Base-by-base conservation (phyloP, 2,113 vertebrate genomes). In the Murina feae region DNA sequence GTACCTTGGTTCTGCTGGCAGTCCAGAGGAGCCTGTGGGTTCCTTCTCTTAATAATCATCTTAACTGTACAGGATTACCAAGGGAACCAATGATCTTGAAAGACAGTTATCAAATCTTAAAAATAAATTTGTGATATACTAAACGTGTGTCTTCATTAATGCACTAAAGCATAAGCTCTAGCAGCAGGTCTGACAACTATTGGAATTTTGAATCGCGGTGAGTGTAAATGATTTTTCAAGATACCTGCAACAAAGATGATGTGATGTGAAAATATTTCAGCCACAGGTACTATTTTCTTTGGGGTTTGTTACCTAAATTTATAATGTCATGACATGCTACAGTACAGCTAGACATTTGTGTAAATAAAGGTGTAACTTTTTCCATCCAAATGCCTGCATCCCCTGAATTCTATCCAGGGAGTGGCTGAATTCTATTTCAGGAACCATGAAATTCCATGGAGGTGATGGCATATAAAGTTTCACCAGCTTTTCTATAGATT, bases 61-160 rank as follows among this genome's bases (percentile, higher is more conserved):
- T 76, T 80, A 92, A 81, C 60, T 82, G 14, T 5, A 79, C 51
- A 58, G 9, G 44, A 80, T 68, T 92, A 55, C 20, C 55, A 76
- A 93, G 44, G 12, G 65, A 84, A 75, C 7, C 9, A 81, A 82
- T 68, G 28, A 69, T 20, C 66, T 2, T 39, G 16, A 89, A 89
- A 91, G 21, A 63, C 20, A 74, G 30, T 39, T 80, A 68, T 79
- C 66, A 93, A 94, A 68, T 72, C 91, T 86, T 69, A 83, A 91
- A 82, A 93, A 68, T 35, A 87, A 96, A 76, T 85, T 69, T 81
- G 20, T 82, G 23, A 37, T 49, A 37, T 39, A 88, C 69, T 47
- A 95, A 93, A 89, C 28, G 4, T 28, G 25, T 53, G 16, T 44
- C 69, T 93, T 90, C 21, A 72, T 78, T 76, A 90, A 79, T 16